phyloP scores from a whole-genome alignment of 2,888 invertebrate genomes.

The Geophilus truncorum region DNA sequence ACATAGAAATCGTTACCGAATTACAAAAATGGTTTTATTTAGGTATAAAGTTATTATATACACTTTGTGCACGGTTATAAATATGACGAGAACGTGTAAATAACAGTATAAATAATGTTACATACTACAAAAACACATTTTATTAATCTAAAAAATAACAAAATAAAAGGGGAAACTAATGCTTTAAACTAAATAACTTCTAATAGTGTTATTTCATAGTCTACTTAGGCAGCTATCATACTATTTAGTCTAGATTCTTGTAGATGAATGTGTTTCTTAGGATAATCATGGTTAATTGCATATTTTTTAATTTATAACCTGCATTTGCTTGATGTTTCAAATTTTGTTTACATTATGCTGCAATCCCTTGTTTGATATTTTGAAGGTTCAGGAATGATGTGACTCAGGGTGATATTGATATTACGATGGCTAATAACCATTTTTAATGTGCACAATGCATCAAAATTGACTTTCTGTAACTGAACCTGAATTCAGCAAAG shows the following conservation, averaged over 20 bases:
- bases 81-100: not conserved
- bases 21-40: not conserved
- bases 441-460: not conserved
- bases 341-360: not conserved
- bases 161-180: not conserved
- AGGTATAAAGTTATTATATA: not conserved
- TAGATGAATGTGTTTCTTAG: not conserved
- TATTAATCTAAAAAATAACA: not conserved
- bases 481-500: not conserved
- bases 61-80: not conserved
- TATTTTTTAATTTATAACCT: not conserved
- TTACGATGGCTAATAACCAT: not conserved
- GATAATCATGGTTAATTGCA: not conserved
- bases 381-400: not conserved
- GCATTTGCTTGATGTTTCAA: too few species aligned
- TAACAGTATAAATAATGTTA: not conserved
- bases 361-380: not conserved
- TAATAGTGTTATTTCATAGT: not conserved
- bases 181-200: not conserved
- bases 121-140: not conserved
- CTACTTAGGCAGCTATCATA: not conserved
- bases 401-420: conserved; percentile 1
- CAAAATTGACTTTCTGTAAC: not conserved
- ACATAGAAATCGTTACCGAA: not conserved
- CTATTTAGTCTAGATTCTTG: not conserved